These are phyloP conservation scores for Sardina pilchardus DNA, from an alignment of 2,113 vertebrate genomes.

Conservation along the genomic window DNA sequence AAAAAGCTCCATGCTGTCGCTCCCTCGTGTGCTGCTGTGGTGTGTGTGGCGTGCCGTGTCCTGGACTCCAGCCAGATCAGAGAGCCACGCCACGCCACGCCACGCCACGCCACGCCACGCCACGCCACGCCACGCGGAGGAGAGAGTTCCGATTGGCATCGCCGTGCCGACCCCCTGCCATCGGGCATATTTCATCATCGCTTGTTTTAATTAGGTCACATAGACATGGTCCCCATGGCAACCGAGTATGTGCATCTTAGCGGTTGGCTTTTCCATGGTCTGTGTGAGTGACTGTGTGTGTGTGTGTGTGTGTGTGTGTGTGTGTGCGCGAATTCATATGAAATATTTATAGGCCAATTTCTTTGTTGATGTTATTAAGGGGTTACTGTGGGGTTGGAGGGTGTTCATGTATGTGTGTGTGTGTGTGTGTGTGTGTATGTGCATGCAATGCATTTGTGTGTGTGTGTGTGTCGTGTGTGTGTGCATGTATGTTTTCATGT, in stretches of 20 bases:
- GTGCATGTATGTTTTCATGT: neutral
- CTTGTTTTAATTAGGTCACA: slow-evolving; percentile 8
- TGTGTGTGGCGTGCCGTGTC: too few relatives aligned
- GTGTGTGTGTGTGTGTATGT: neutral
- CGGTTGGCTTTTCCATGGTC: neutral
- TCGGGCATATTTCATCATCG: slow-evolving; percentile 7
- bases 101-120: too few relatives aligned
- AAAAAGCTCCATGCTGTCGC: neutral
- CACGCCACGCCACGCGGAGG: too few relatives aligned
- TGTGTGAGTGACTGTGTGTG: neutral
- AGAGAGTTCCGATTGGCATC: neutral
- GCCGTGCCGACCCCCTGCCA: neutral
- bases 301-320: neutral
- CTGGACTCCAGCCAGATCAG: too few relatives aligned
- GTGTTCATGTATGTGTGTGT: neutral
- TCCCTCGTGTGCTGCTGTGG: neutral
- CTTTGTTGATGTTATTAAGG: too few relatives aligned
- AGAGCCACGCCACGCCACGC: neutral
- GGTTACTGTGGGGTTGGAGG: neutral
- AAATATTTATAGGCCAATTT: too few relatives aligned
- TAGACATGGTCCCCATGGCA: neutral
- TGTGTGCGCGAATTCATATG: neutral
- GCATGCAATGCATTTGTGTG: neutral
- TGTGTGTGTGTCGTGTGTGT: neutral
- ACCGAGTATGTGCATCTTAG: neutral